Evolutionary conservation across 2,888 invertebrate genomes (phyloP).

Genomic region (Trachelus stipa): DNA sequence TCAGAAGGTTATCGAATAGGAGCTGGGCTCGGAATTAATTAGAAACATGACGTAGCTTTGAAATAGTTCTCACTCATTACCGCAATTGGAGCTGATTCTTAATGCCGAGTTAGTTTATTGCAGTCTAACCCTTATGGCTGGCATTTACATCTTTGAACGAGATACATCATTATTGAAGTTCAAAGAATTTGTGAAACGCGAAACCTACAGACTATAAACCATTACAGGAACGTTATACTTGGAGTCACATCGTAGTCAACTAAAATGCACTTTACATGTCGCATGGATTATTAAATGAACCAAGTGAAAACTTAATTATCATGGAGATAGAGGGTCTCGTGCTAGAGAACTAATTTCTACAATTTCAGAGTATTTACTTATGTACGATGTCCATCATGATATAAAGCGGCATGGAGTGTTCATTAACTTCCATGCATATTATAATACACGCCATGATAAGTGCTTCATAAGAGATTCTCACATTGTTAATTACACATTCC

Average conservation of each 20-base stretch:
- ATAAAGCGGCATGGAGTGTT: neutral
- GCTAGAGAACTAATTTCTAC: slow-evolving; percentile 38
- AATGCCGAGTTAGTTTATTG: neutral
- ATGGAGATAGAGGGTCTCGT: slow-evolving; percentile 7
- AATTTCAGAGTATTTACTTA: slow-evolving; percentile 38
- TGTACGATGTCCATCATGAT: slow-evolving; percentile 24
- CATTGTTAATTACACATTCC: neutral
- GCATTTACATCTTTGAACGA: neutral
- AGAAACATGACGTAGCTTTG: neutral
- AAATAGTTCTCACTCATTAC: neutral
- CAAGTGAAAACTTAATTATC: slow-evolving; percentile 43
- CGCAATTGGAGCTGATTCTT: neutral
- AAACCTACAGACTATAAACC: neutral
- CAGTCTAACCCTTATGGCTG: neutral
- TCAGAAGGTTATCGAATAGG: neutral
- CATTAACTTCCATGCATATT: neutral
- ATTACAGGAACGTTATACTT: neutral
- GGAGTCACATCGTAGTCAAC: neutral
- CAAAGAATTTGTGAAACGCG: neutral
- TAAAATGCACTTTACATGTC: slow-evolving; percentile 40
- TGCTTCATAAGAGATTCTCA: neutral
- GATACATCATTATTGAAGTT: neutral
- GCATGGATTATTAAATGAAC: slow-evolving; percentile 42
- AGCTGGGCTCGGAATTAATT: neutral
- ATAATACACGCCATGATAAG: neutral